Evolutionary conservation across 2,888 invertebrate species (phyloP).

Genomic region (Arctia plantaginis): DNA sequence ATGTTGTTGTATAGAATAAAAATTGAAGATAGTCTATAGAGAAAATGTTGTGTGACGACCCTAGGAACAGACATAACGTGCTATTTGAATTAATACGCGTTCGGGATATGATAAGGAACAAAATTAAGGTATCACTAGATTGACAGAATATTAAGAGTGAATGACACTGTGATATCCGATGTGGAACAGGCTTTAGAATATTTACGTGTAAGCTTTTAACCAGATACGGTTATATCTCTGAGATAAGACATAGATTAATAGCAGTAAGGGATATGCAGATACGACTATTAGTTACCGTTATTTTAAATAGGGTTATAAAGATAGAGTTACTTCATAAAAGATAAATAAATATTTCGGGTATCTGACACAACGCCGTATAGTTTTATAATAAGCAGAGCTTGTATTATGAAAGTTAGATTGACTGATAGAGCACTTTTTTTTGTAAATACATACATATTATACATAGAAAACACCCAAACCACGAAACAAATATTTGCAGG

Average conservation of each 20-base stretch:
- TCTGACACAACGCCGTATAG: too few species aligned
- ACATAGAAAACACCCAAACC: too few species aligned
- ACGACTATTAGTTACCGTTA: constrained; percentile 8
- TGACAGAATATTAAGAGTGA: background rate
- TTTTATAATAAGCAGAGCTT: too few species aligned
- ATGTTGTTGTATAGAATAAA: too few species aligned
- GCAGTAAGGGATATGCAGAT: background rate
- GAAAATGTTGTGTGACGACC: too few species aligned
- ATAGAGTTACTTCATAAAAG: background rate
- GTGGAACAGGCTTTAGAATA: background rate
- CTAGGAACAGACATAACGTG: too few species aligned
- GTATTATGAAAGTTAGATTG: too few species aligned
- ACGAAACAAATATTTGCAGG: too few species aligned
- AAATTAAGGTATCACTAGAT: background rate
- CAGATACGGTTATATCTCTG: background rate
- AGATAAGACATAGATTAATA: constrained; percentile 9
- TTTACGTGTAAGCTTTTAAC: background rate
- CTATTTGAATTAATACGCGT: background rate
- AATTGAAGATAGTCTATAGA: too few species aligned
- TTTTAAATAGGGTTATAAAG: background rate
- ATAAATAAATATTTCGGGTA: background rate
- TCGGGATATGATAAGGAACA: background rate
- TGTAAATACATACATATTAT: too few species aligned
- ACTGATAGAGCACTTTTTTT: too few species aligned
- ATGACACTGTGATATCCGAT: background rate